Base-by-base conservation (phyloP, 2,888 invertebrate species). In the Drosophila austrosaltans region DNA sequence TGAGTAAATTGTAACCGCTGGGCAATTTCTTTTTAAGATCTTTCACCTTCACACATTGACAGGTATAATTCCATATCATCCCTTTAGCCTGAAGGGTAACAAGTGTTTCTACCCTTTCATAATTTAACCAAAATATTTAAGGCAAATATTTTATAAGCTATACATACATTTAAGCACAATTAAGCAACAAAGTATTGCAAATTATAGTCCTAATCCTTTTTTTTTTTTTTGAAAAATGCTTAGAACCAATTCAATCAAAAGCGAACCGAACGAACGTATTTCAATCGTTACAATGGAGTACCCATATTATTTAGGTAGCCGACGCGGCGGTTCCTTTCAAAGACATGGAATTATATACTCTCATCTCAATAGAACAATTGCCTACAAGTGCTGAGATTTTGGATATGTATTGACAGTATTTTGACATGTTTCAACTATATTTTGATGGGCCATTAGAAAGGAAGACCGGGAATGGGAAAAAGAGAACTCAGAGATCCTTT, bases 91-190 rank as follows among this genome's bases (percentile, higher is more conserved):
- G 48, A 20, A 39, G 68, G 59, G 25, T 53, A 48, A 40, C 58
- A 63, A 68, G 72, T 72, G 66, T 58, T 63, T 56, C 61, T 71
- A 89, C 85, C 89, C 85, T 77, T 85, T 87, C 76, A 76, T 79
- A 76, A 87, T 79, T 83, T 78, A 78, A 78, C 89, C 85, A 87
- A 85, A 85, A 85, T 85, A 85, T 85, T 85, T 87, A 69, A 78
- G 62, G 82, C 89, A 85, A 85, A 85, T 85, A 85, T 87, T 85
- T 85, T 72, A 87, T 78, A 84, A 78, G 80, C 82, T 66, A 73
- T 70, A 72, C 80, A 74, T 87, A 77, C 82, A 80, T 81, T 87
- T 89, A 76, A 83, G 83, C 86, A 82, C 90, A 91, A 90, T 90
- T 90, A 90, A 90, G 78, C 81, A 82, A 76, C 81, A 87, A 89